A percentile compares a stretch with the other conserved stretches of the same genome.
Conservation (phyloP, 2,888 invertebrate species). For the Cryptocephalus moraei region DNA sequence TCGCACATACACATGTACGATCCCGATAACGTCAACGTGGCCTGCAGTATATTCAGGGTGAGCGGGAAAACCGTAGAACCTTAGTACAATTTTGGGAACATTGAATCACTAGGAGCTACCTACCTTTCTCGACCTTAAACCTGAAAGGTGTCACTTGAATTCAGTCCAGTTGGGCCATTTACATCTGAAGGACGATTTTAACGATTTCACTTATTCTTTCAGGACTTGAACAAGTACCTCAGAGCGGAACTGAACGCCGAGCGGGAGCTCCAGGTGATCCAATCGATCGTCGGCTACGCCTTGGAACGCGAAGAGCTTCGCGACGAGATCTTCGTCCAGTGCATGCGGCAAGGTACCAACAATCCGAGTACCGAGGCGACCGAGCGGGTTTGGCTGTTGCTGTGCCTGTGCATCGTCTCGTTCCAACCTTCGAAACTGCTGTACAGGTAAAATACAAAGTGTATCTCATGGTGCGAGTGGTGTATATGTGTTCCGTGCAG, state of each 20-base stretch:
- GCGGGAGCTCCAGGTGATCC: conserved; percentile 72
- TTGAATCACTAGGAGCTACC: too few species aligned
- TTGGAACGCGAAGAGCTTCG: conserved; percentile 84
- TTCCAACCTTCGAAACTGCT: conserved; percentile 83
- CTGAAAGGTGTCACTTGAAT: too few species aligned
- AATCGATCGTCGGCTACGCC: conserved; percentile 75
- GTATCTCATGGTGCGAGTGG: background rate
- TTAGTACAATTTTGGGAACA: background rate
- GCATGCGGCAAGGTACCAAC: conserved; percentile 79
- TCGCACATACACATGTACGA: conserved; percentile 93
- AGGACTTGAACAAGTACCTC: conserved; percentile 86
- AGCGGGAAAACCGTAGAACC: conserved; percentile 37
- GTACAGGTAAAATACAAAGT: conserved; percentile 41
- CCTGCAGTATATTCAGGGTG: conserved; percentile 84
- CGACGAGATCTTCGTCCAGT: conserved; percentile 86
- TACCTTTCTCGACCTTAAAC: too few species aligned
- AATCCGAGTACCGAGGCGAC: conserved; percentile 78
- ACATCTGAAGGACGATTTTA: background rate
- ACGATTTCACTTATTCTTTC: conserved; percentile 14
- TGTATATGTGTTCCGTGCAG: background rate
- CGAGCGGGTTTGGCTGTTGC: conserved; percentile 77
- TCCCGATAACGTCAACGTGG: conserved; percentile 83
- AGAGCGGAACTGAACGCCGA: conserved; percentile 80
- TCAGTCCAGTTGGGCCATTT: background rate
- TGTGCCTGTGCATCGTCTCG: conserved; percentile 83